Base-by-base conservation (phyloP, 2,888 invertebrate species). In the Ryuthela nishihirai region DNA sequence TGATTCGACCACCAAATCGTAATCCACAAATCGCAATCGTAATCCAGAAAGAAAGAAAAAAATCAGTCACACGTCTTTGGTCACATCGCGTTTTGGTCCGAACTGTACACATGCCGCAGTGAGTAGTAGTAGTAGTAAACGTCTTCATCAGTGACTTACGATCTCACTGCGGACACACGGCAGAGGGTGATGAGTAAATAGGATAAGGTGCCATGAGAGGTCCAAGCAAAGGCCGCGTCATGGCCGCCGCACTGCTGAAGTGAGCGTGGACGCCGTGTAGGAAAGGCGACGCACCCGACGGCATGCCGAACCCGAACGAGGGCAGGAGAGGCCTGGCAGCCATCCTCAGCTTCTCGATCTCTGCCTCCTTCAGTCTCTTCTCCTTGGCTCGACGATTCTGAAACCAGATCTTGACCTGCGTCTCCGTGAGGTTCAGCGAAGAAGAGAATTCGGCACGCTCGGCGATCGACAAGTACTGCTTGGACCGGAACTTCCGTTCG, bases 311-410 rank as follows among this genome's bases (percentile, higher is more conserved):
- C 24, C 67, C 67, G 70, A 85, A 84, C 39, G 85, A 84, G 20
- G 85, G 85, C 43, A 85, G 84, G 50, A 88, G 75, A 56, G 88
- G 89, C 64, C 88, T 78, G 4, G 88, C 87, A 12, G 89, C 87
- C 76, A 83, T 79, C 77, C 95, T 88, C 72, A 92, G 78, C 73
- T 93, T 92, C 76, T 94, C 93, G 68, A 93, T 82, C 75, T 93
- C 93, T 1, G 93, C 97, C 72, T 98, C 95, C 77, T 95, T 94
- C 3, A 97, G 81, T 18, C 98, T 81, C 79, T 98, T 98, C 71
- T 93, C 93, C 77, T 98, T 98, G 66, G 97, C 97, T 43, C 80
- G 17, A 2, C 62, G 38, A 20, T 62, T 62, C 29, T 67, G 66
- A 42, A 67, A 67, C 67, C 67, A 67, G 25, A 67, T 67, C 80